Evolutionary conservation across 2,888 invertebrate species (phyloP), one percentile per base, ranked within the genome.

Genomic region (Oxytorus armatus): DNA sequence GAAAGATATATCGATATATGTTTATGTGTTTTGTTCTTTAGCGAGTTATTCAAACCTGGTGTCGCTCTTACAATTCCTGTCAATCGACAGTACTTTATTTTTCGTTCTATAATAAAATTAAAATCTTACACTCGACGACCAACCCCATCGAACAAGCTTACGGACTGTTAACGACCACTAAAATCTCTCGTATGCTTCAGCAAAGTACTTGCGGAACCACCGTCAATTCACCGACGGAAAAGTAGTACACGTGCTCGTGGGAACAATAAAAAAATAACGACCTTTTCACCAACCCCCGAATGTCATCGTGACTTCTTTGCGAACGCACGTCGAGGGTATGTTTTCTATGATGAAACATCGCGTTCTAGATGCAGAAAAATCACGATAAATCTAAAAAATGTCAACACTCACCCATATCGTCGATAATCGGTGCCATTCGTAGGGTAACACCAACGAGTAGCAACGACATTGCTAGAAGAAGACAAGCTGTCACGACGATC

Each of bases 381-480:
- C 3, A 3, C 5, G 47, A 5, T 51, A n/a, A 44, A 29, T 7
- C 4, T 51, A 21, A 7, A 10, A 59, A 18, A 21, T 2, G 18
- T 0, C 0, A 21, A 44, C 21, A 23, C 96, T 96, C 92, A 98
- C 98, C 98, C 96, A 98, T 97, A 89, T 98, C 98, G 91, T 98
- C 98, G 88, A 98, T 98, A 85, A 98, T 96, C 10, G 98, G 98
- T 11, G 98, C 98, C 97, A 98, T 97, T 83, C 98, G 94, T 33
- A 98, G 93, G 3, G 98, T 98, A 74, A 98, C 96, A 14, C 98
- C 98, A 33, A 98, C 98, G 79, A 98, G 93, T 84, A 98, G 93
- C 87, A 98, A 94, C 92, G 98, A 97, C 93, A 98, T 96, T 89
- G 97, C 95, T 78, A 98, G 94, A 84, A 98, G 93, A 82, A 98